A percentile compares a stretch with the other conserved stretches of the same genome.
These are phyloP conservation scores for Morinoia aosen DNA, from an alignment of 2,888 invertebrate species.

Conservation along the genomic window DNA sequence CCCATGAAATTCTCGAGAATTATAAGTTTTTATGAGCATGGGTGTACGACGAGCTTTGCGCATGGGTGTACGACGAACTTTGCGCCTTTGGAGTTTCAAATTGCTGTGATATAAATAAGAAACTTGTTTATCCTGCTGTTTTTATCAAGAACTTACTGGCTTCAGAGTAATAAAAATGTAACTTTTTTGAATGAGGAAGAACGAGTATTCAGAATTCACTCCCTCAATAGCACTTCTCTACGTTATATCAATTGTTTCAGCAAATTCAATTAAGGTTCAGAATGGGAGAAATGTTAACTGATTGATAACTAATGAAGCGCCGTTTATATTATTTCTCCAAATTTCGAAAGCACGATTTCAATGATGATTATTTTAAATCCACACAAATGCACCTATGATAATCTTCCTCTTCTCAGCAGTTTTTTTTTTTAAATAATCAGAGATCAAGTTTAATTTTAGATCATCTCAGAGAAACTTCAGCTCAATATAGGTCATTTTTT, in stretches of 20 bases:
- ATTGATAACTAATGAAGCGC: neutral
- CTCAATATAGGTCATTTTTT: neutral
- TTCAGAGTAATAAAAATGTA: neutral
- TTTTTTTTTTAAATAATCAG: too few species aligned
- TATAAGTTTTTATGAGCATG: neutral
- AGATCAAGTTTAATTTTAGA: too few species aligned
- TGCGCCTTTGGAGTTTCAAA: neutral
- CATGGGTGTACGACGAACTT: neutral
- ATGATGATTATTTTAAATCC: too few species aligned
- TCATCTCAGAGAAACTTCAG: too few species aligned
- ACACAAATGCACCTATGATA: too few species aligned
- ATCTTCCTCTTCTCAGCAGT: too few species aligned
- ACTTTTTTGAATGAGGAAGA: neutral
- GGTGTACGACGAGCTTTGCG: neutral
- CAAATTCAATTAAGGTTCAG: neutral
- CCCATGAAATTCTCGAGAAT: too few species aligned
- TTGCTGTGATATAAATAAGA: neutral
- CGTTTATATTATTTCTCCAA: too few species aligned
- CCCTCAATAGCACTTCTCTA: neutral
- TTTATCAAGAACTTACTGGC: neutral
- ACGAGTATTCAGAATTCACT: neutral
- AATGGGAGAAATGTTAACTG: neutral
- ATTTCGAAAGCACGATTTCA: too few species aligned
- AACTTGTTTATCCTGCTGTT: neutral
- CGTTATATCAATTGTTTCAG: neutral